phyloP scores from a whole-genome alignment of 2,888 invertebrate genomes.

The Oxystoma pomonae region DNA sequence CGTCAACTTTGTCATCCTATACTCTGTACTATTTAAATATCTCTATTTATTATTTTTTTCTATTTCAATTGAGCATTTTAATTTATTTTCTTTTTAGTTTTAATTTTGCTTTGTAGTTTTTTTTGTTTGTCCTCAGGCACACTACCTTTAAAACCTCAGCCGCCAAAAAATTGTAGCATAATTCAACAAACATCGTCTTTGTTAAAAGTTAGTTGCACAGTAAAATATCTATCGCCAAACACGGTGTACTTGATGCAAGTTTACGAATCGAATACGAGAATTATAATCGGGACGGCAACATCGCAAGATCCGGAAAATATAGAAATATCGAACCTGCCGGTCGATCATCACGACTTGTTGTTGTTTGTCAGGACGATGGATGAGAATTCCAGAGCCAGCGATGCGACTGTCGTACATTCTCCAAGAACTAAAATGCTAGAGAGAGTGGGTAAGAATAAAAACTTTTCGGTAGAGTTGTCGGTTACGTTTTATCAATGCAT shows the following conservation, averaged over 20 bases:
- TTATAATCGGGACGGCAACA: constrained; percentile 51
- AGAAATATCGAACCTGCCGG: constrained; percentile 48
- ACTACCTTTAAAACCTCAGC: constrained; percentile 40
- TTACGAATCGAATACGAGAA: constrained; percentile 51
- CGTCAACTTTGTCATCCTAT: neutral
- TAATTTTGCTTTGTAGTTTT: no score
- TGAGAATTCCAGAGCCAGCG: constrained; percentile 49
- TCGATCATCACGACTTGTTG: constrained; percentile 45
- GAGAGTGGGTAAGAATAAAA: constrained; percentile 25
- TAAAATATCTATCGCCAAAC: constrained; percentile 36
- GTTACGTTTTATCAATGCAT: no score
- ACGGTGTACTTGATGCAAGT: constrained; percentile 52
- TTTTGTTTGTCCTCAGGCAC: constrained; percentile 16
- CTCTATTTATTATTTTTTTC: no score
- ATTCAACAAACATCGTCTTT: constrained; percentile 47
- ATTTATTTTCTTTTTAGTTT: no score
- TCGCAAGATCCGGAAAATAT: constrained; percentile 49
- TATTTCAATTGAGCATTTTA: no score
- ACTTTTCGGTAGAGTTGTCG: no score
- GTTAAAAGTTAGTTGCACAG: constrained; percentile 50
- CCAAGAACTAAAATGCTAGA: constrained; percentile 30
- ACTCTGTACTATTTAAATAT: no score
- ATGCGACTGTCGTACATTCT: constrained; percentile 51
- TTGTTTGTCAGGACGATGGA: constrained; percentile 52
- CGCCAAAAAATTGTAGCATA: constrained; percentile 54